These are phyloP conservation scores for Rhodinocichla rosea DNA, from an alignment of 2,113 vertebrate species.

Conservation along the genomic window DNA sequence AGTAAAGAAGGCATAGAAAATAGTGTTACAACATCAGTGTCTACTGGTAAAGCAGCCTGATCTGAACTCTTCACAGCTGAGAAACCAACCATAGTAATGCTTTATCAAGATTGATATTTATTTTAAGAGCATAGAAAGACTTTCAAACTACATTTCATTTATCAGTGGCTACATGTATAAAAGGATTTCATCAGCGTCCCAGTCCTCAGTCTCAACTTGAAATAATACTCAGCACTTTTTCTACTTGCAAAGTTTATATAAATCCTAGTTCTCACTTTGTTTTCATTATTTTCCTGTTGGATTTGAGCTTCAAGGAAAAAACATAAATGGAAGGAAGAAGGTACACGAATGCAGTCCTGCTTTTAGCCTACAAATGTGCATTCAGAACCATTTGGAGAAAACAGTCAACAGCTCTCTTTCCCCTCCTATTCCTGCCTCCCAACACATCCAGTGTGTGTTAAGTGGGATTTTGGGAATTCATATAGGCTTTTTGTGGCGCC, in stretches of 20 bases:
- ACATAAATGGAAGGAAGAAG: not conserved
- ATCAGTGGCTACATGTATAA: not conserved
- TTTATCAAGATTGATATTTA: not conserved
- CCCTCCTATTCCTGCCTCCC: not conserved
- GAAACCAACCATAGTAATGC: not conserved
- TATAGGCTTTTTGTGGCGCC: not conserved
- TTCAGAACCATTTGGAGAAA: not conserved
- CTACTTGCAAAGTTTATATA: not conserved
- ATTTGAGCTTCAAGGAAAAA: not conserved
- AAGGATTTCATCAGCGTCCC: not conserved
- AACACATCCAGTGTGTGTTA: not conserved
- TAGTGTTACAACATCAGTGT: not conserved
- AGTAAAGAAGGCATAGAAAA: not conserved
- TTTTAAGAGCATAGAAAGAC: not conserved
- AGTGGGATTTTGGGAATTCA: not conserved
- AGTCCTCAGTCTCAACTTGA: not conserved
- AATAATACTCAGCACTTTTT: not conserved
- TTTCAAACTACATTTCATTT: not conserved
- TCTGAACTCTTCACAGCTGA: not conserved
- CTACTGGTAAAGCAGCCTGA: not conserved
- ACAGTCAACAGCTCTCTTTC: not conserved
- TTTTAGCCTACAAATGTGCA: not conserved
- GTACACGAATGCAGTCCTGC: not conserved
- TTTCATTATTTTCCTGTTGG: not conserved
- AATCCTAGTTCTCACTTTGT: not conserved